phyloP scores from a whole-genome alignment of 2,797 vertebrate species.

The Coregonus sp. region DNA sequence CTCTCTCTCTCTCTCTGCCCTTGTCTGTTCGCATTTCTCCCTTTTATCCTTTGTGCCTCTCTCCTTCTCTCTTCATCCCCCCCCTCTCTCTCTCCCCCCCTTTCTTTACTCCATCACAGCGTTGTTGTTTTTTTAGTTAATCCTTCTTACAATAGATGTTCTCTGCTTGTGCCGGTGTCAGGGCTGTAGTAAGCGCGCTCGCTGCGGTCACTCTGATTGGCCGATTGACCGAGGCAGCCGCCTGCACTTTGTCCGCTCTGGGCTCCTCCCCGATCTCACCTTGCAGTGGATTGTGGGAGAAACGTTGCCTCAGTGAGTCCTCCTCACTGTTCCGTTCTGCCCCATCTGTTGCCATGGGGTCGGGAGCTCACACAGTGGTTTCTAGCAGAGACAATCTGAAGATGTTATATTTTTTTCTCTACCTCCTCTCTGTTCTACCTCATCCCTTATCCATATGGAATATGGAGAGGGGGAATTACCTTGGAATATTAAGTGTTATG shows the following conservation, averaged over 20 bases:
- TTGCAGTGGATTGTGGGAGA: conserved; percentile 44
- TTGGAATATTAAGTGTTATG: neutral
- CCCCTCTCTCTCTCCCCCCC: neutral
- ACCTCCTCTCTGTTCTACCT: neutral
- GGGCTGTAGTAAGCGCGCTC: conserved; percentile 42
- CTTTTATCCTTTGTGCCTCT: neutral
- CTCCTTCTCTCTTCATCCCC: neutral
- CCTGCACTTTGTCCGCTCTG: conserved; percentile 57
- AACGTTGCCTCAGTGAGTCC: conserved; percentile 30
- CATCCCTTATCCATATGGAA: no score
- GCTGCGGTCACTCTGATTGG: conserved; percentile 48
- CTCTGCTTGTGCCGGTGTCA: conserved; percentile 46
- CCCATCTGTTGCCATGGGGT: conserved; percentile 43
- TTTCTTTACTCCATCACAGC: neutral
- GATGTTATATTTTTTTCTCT: neutral
- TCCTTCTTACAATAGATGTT: conserved; percentile 72
- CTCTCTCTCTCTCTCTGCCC: neutral
- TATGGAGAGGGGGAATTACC: neutral
- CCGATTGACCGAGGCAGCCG: conserved; percentile 34
- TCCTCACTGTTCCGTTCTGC: conserved; percentile 11
- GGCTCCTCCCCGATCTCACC: conserved; percentile 42
- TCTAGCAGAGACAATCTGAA: neutral
- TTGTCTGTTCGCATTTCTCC: neutral
- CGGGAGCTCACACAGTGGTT: conserved; percentile 16
- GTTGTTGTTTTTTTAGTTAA: conserved; percentile 38